A percentile compares a stretch with the other conserved stretches of the same genome.
Evolutionary conservation across 2,113 vertebrate species (phyloP).

Genomic region (Nesogale talazaci): DNA sequence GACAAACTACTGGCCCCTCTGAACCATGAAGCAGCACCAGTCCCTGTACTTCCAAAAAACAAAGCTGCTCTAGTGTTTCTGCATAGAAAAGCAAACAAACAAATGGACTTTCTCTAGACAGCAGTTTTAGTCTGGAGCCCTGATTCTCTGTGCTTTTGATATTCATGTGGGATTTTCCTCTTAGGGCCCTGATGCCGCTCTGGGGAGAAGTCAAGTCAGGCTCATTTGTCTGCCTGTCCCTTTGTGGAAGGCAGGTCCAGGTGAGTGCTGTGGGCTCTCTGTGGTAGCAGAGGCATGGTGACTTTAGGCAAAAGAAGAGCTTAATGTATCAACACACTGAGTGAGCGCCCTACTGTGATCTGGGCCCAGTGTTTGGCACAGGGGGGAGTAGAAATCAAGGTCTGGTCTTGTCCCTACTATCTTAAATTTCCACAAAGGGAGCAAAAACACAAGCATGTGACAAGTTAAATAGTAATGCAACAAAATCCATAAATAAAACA

Average conservation of each 20-base stretch:
- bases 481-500: conserved; percentile 12
- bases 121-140: background rate
- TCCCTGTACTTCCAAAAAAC: conserved; percentile 60
- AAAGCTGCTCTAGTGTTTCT: conserved; percentile 17
- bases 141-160: conserved; percentile 22
- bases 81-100: background rate
- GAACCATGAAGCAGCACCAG: conserved; percentile 37
- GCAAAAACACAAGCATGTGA: background rate
- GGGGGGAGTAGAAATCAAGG: background rate
- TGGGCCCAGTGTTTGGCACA: conserved; percentile 2
- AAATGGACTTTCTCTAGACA: background rate
- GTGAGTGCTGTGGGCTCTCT: conserved; percentile 47
- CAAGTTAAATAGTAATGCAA: background rate
- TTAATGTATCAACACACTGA: conserved; percentile 48
- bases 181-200: conserved; percentile 7
- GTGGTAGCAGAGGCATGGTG: background rate
- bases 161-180: conserved; percentile 47
- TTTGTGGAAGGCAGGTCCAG: conserved; percentile 9
- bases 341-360: background rate
- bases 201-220: background rate
- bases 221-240: conserved; percentile 42
- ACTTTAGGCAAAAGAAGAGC: background rate
- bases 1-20: background rate
- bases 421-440: conserved; percentile 30
- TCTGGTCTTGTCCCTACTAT: background rate